Evolutionary conservation across 2,113 vertebrate species (phyloP), one percentile per base, ranked within the genome.

Genomic region (Cricetomys ansorgei): DNA sequence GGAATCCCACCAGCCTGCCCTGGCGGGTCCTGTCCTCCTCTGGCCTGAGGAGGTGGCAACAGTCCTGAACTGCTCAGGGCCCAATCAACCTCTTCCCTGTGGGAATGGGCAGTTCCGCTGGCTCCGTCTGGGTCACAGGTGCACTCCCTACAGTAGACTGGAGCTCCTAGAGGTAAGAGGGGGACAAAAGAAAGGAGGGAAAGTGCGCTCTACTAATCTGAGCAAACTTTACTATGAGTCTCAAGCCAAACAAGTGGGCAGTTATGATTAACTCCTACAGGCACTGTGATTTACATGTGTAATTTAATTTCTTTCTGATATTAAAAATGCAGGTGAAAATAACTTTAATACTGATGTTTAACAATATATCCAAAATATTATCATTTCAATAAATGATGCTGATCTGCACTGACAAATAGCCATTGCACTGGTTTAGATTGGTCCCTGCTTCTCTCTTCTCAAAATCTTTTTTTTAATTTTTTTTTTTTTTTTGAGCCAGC

Each of bases 281-380:
- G 45, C 48, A 29, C 77, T 37, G 15, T 11, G 45, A 90, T 84
- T 48, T 40, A 75, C 40, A 76, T 34, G 37, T 1, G 5, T 43
- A 15, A 27, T 80, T 87, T n/a, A 34, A 70, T 75, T 67, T 37
- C 69, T 64, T 79, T 85, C 93, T 84, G 43, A 34, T 25, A 57
- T 85, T 67, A 86, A 45, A 81, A 96, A 87, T 37, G 81, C 16
- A 89, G 21, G 21, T 70, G 59, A 88, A 94, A 76, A 81, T 86
- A 48, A 94, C 88, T 84, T 85, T 48, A 84, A 43, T 53, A 96
- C 79, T 75, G 65, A 69, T 50, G 65, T 69, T 59, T 67, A 91
- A 86, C 29, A 53, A 48, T 77, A 79, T 34, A 91, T 89, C 73
- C 7, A 80, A 57, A 77, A 81, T 37, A 73, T 43, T 45, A 69